Evolutionary conservation across 2,113 vertebrate genomes (phyloP), one percentile per base, ranked within the genome.

Genomic region (Lepus timidus): DNA sequence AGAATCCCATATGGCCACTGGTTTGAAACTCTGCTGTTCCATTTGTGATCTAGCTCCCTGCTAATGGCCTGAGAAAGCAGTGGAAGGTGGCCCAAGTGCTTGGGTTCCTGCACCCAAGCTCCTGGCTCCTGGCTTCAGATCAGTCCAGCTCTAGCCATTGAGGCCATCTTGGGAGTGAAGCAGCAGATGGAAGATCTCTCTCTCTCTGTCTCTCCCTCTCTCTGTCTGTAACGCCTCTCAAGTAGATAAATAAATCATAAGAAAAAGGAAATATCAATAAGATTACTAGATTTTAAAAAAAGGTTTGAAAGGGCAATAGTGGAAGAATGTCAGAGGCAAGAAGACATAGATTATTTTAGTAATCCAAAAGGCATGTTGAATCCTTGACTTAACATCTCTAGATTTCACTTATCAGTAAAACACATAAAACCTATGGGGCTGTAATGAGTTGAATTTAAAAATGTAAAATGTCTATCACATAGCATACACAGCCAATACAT

Each of bases 331-430:
- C 29, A 79, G 31, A 79, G 16, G 19, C 23, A 93, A 80, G 27
- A n/a, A 64, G 23, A 70, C n/a, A 36, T 31, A 90, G 49, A 10
- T 74, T 86, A 65, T 33, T 85, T 27, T 31, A 83, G 16, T 81
- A 88, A 85, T 71, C 91, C 51, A 58, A 81, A 36, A 75, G 79
- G 62, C 4, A 49, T 88, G 20, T 68, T 78, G 5, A 76, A 95
- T 33, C 33, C 23, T 62, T 73, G 65, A 68, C 4, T 80, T 81
- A 51, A 83, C 76, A 71, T 80, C 29, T 85, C n/a, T 49, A 67
- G 90, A 84, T 93, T 94, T 93, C 58, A 79, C n/a, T 90, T 73
- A 83, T 74, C 36, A 85, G 78, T 44, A 68, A 89, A 91, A 85
- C 58, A 93, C 33, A 52, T 85, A 90, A 85, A 44, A 65, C 9